Conservation (phyloP, 2,888 invertebrate genomes). For the Rotaria socialis region DNA sequence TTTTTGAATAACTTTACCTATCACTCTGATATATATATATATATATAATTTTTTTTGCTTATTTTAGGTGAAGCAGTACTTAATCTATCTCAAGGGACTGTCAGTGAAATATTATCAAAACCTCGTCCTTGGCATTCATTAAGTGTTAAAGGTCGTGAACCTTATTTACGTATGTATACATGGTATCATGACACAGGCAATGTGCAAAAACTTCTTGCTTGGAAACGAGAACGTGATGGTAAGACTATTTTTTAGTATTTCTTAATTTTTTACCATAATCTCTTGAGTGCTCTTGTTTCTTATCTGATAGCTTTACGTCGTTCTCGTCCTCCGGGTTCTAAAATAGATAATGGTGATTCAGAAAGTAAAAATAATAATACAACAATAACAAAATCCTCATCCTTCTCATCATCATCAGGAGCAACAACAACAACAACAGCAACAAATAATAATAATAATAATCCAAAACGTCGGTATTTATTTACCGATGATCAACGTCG, state of each 20-base stretch:
- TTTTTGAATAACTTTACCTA: no score
- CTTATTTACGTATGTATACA: constrained; percentile 89
- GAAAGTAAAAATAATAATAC: constrained; percentile 62
- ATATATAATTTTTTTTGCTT: neutral
- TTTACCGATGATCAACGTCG: constrained; percentile 98
- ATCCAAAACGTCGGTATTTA: constrained; percentile 69
- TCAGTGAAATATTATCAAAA: constrained; percentile 92
- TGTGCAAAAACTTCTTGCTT: constrained; percentile 77
- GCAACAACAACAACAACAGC: constrained; percentile 62
- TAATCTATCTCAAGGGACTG: constrained; percentile 89
- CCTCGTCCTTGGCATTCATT: constrained; percentile 99
- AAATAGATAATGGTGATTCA: neutral
- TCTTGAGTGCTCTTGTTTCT: constrained; percentile 52
- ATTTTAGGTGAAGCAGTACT: constrained; percentile 96
- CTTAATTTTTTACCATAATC: neutral
- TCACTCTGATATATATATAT: no score
- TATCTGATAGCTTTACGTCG: neutral
- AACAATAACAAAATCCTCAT: constrained; percentile 78
- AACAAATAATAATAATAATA: constrained; percentile 62
- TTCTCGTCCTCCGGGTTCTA: neutral
- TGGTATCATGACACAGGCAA: constrained; percentile 94
- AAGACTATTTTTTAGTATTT: constrained; percentile 36
- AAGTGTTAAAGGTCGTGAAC: constrained; percentile 83
- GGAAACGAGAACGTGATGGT: constrained; percentile 48
- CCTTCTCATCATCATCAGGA: constrained; percentile 64